These are phyloP conservation scores for Ormia ochracea DNA, from an alignment of 2,888 invertebrate genomes.

Conservation along the genomic window DNA sequence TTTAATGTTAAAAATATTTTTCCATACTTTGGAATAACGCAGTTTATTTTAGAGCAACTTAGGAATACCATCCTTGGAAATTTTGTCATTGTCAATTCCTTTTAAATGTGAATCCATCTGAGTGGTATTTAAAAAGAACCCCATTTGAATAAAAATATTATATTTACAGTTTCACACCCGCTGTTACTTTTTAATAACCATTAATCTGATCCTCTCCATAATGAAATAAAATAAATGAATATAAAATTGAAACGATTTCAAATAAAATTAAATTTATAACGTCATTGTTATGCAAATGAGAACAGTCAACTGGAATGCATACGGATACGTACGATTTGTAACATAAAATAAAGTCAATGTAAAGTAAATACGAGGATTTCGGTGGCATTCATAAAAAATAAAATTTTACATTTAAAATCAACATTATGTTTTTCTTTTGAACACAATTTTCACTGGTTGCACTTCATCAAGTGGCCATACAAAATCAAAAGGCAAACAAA, in stretches of 20 bases:
- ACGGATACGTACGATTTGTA: background rate
- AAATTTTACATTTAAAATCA: background rate
- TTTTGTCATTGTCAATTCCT: too few relatives aligned
- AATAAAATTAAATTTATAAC: conserved; percentile 42
- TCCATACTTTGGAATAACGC: too few relatives aligned
- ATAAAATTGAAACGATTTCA: background rate
- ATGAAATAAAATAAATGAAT: conserved; percentile 23
- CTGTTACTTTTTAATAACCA: conserved; percentile 30
- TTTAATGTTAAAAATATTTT: too few relatives aligned
- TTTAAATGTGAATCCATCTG: too few relatives aligned
- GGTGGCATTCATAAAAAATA: background rate
- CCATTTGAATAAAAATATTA: background rate
- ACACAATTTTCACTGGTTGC: conserved; percentile 64
- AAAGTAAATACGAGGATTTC: background rate
- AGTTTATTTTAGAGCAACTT: too few relatives aligned
- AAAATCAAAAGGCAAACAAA: conserved; percentile 56
- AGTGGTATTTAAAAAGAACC: background rate
- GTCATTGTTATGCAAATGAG: conserved; percentile 63
- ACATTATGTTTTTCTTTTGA: background rate
- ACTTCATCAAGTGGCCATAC: conserved; percentile 65
- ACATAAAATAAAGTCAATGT: conserved; percentile 20
- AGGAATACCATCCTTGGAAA: too few relatives aligned
- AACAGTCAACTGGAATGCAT: too few relatives aligned
- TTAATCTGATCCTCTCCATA: conserved; percentile 13
- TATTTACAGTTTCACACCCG: conserved; percentile 48